Evolutionary conservation across 64 coral and sea anemone genomes (phyloP).

Genomic region (Stichodactyla helianthus): DNA sequence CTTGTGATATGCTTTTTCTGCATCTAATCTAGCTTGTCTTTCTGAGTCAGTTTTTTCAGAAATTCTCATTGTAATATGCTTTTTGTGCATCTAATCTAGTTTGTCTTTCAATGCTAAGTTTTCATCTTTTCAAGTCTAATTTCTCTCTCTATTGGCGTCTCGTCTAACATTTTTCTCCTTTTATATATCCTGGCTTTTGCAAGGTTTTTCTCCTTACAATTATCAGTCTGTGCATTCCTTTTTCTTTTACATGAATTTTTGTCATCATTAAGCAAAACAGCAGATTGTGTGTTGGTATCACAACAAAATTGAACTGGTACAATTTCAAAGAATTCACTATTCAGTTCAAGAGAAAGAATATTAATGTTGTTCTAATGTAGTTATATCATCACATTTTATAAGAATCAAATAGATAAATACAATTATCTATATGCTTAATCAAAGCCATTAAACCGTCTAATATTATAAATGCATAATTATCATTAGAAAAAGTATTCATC

Average conservation of each 20-base stretch:
- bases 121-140: not conserved
- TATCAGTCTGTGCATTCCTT: not conserved
- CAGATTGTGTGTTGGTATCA: not conserved
- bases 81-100: conserved; percentile 17
- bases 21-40: conserved; percentile 19
- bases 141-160: not conserved
- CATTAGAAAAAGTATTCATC: too few relatives aligned
- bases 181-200: conserved; percentile 28
- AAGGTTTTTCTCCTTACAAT: conserved; percentile 6
- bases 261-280: not conserved
- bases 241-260: not conserved
- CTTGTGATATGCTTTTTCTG: conserved; percentile 18
- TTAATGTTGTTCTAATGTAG: conserved; percentile 30
- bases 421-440: conserved; percentile 32
- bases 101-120: not conserved
- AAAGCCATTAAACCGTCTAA: conserved; percentile 53
- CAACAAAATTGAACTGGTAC: conserved; percentile 19
- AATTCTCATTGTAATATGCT: not conserved
- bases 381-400: conserved; percentile 24
- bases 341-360: conserved; percentile 16
- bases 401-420: conserved; percentile 40
- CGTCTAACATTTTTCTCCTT: conserved; percentile 14
- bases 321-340: conserved; percentile 32
- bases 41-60: conserved; percentile 16
- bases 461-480: conserved; percentile 26